Percentiles rank a stretch among this genome's conserved stretches.
phyloP scores from a whole-genome alignment of 2,113 vertebrate species.

The Glaucomys volans region DNA sequence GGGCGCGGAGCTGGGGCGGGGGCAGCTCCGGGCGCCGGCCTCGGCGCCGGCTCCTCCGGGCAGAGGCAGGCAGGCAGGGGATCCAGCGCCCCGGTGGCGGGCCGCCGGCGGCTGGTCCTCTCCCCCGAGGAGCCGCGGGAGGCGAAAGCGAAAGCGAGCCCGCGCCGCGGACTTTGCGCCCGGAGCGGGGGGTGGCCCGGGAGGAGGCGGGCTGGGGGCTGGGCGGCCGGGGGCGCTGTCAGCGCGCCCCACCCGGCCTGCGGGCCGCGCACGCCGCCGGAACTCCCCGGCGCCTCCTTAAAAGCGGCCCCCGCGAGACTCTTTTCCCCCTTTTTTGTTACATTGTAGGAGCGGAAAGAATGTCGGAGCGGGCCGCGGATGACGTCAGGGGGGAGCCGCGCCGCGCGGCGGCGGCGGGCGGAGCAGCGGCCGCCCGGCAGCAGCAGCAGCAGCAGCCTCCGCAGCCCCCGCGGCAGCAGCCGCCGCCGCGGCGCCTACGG shows the following conservation, averaged over 20 bases:
- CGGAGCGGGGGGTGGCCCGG: neutral
- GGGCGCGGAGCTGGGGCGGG: neutral
- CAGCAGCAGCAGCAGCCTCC: conserved; percentile 88
- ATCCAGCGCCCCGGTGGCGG: conserved; percentile 56
- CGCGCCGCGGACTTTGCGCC: conserved; percentile 72
- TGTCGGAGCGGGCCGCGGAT: conserved; percentile 99
- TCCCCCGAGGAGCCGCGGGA: conserved; percentile 19
- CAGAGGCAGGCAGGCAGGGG: conserved; percentile 67
- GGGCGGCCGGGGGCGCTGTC: conserved; percentile 65
- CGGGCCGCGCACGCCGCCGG: conserved; percentile 76
- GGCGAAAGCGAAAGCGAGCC: conserved; percentile 79
- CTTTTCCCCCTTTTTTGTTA: conserved; percentile 90
- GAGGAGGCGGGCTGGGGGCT: neutral
- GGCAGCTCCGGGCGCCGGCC: neutral
- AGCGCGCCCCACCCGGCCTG: conserved; percentile 64
- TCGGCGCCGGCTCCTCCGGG: conserved; percentile 48
- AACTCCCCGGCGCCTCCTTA: conserved; percentile 84
- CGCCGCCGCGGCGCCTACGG: conserved; percentile 66
- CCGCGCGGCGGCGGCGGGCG: conserved; percentile 92
- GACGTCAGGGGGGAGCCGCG: conserved; percentile 98
- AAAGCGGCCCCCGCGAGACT: conserved; percentile 82
- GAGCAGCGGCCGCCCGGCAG: conserved; percentile 88
- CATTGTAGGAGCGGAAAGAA: conserved; percentile 99
- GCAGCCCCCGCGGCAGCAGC: conserved; percentile 90
- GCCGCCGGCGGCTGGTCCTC: conserved; percentile 27